These are phyloP conservation scores for Sprattus sprattus DNA, from an alignment of 2,113 vertebrate genomes.

Conservation along the genomic window DNA sequence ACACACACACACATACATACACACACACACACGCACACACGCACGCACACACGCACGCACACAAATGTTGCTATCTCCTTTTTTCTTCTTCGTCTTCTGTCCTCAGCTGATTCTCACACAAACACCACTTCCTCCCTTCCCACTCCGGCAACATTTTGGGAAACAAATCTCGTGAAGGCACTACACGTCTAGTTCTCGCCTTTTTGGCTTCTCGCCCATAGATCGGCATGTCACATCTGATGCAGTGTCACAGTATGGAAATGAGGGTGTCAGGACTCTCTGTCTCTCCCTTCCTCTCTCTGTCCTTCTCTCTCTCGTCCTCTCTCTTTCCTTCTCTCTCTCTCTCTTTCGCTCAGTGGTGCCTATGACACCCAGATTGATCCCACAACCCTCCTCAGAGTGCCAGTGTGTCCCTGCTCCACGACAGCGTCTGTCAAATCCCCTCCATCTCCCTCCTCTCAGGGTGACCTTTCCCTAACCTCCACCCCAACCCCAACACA, in stretches of 20 bases:
- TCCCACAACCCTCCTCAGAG: slow-evolving; percentile 10
- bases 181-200: slow-evolving; percentile 24
- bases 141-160: not conserved
- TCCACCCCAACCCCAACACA: not conserved
- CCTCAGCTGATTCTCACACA: not conserved
- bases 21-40: not conserved
- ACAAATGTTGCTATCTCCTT: not conserved
- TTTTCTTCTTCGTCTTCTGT: not conserved
- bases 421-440: slow-evolving; percentile 2
- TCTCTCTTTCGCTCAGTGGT: not conserved
- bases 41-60: not conserved
- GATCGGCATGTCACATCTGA: slow-evolving; percentile 42
- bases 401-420: not conserved
- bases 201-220: not conserved
- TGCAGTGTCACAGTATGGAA: slow-evolving; percentile 46
- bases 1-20: too few species aligned
- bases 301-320: not conserved
- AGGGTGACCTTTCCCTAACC: not conserved
- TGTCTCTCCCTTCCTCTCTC: not conserved
- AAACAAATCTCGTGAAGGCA: not conserved
- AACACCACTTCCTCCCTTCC: not conserved
- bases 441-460: not conserved
- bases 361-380: slow-evolving; percentile 29
- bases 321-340: not conserved
- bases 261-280: slow-evolving; percentile 42